Conservation (phyloP, 2,888 invertebrate genomes). For the Strigamia maritima region DNA sequence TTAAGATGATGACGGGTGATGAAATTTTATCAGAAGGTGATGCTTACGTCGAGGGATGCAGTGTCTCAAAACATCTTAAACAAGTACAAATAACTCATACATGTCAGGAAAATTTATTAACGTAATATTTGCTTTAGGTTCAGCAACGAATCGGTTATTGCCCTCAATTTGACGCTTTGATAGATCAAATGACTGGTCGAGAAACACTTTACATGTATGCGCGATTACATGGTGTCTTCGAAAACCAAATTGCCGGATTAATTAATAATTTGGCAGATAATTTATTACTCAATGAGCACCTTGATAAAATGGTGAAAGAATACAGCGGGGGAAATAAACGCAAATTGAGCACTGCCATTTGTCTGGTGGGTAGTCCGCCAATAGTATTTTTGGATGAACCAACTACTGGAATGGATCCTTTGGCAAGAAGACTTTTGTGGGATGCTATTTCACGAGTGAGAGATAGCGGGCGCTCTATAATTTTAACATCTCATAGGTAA, state of each 20-base stretch:
- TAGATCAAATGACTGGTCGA: constrained; percentile 68
- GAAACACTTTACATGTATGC: constrained; percentile 67
- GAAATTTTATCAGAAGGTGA: constrained; percentile 53
- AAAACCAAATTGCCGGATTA: constrained; percentile 51
- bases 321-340: constrained; percentile 69
- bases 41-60: constrained; percentile 49
- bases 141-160: constrained; percentile 62
- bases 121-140: constrained; percentile 44
- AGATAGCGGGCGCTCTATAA: constrained; percentile 68
- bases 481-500: constrained; percentile 71
- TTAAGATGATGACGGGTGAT: constrained; percentile 63
- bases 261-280: constrained; percentile 57
- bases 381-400: constrained; percentile 67
- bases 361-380: constrained; percentile 66
- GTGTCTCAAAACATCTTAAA: constrained; percentile 44
- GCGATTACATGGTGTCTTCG: constrained; percentile 62
- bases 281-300: constrained; percentile 62
- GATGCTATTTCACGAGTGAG: constrained; percentile 66
- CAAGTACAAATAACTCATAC: constrained; percentile 41
- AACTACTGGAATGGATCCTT: constrained; percentile 72
- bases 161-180: constrained; percentile 71
- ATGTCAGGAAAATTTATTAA: neutral
- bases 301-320: constrained; percentile 59
- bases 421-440: constrained; percentile 77
- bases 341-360: constrained; percentile 68